Conservation (phyloP, 2,888 invertebrate genomes). For the Caenorhabditis sp. region DNA sequence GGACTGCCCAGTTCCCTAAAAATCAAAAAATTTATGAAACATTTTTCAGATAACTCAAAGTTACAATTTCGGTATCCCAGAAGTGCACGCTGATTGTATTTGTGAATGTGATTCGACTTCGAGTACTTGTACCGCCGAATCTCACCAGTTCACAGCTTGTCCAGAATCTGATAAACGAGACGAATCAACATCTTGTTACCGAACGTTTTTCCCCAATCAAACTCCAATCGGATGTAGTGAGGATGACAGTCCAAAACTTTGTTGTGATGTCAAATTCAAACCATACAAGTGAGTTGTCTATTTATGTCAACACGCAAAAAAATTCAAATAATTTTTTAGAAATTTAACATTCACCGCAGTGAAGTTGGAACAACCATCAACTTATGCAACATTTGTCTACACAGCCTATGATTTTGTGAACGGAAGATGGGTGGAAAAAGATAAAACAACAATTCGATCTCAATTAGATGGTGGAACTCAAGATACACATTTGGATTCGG, state of each 20-base stretch:
- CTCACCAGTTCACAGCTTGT: conserved; percentile 51
- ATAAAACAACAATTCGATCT: conserved; percentile 57
- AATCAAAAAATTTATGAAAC: too few species aligned
- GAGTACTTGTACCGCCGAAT: conserved; percentile 41
- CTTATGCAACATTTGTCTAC: conserved; percentile 66
- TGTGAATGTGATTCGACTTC: conserved; percentile 64
- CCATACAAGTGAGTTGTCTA: conserved; percentile 36
- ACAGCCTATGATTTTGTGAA: conserved; percentile 61
- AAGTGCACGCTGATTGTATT: conserved; percentile 64
- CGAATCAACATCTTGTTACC: conserved; percentile 57
- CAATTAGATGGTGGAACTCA: conserved; percentile 65
- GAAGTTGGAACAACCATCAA: conserved; percentile 61
- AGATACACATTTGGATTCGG: conserved; percentile 56
- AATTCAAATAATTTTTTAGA: conserved; percentile 13
- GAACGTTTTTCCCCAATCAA: conserved; percentile 69
- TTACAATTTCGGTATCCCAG: conserved; percentile 68
- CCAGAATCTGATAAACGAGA: conserved; percentile 38
- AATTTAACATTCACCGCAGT: conserved; percentile 65
- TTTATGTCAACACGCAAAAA: neutral
- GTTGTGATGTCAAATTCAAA: conserved; percentile 63
- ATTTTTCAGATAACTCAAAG: conserved; percentile 63
- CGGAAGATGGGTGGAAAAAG: conserved; percentile 63
- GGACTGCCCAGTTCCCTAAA: too few species aligned
- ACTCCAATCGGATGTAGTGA: conserved; percentile 59
- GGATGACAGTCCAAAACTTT: conserved; percentile 58